Conservation (phyloP, 2,888 invertebrate species). For the Erebia palarica region DNA sequence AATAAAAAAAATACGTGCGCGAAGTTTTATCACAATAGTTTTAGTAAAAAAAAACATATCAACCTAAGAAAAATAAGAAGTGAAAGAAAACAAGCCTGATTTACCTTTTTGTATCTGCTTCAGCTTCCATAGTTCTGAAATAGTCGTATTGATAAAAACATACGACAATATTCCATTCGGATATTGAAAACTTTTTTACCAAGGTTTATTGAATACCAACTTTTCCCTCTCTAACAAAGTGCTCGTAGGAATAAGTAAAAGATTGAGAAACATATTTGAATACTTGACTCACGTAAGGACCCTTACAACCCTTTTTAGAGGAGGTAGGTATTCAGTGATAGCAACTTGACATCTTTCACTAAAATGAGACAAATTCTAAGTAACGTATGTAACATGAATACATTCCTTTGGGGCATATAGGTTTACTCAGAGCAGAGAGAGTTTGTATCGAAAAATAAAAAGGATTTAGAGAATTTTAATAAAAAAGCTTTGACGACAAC, state of each 20-base stretch:
- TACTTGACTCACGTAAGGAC: constrained; percentile 34
- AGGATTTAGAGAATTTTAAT: neutral
- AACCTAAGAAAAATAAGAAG: too few relatives aligned
- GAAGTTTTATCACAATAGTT: too few relatives aligned
- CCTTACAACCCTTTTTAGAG: constrained; percentile 34
- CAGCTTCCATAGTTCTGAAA: neutral
- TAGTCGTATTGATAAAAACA: neutral
- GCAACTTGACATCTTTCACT: constrained; percentile 33
- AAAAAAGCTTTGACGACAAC: neutral
- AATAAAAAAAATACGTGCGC: too few relatives aligned
- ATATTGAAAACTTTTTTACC: constrained; percentile 12
- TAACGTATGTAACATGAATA: constrained; percentile 31
- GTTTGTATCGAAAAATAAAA: neutral
- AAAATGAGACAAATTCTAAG: constrained; percentile 34
- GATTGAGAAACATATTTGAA: constrained; percentile 29
- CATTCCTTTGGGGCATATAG: constrained; percentile 16
- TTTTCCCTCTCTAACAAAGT: constrained; percentile 8
- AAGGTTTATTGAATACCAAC: constrained; percentile 11
- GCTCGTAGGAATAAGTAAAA: constrained; percentile 12
- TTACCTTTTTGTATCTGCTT: neutral
- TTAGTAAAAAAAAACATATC: too few relatives aligned
- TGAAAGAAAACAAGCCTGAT: too few relatives aligned
- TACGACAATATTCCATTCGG: constrained; percentile 1
- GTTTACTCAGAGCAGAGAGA: neutral
- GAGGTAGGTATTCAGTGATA: constrained; percentile 31